These are phyloP conservation scores for Alentia gelatinosa DNA, from an alignment of 2,888 invertebrate genomes.

Conservation along the genomic window DNA sequence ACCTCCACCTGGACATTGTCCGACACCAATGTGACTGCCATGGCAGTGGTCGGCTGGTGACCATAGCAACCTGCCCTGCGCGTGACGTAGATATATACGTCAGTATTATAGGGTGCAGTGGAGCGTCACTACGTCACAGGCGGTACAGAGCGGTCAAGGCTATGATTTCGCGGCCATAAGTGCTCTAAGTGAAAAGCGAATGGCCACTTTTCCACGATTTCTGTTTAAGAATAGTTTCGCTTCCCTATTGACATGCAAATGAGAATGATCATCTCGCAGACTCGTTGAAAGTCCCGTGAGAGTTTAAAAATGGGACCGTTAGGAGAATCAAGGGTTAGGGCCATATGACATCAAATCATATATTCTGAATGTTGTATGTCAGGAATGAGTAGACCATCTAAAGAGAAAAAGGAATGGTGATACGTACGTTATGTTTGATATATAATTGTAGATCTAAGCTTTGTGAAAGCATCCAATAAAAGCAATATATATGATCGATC, in stretches of 20 bases:
- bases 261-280: not conserved
- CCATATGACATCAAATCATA: too few relatives aligned
- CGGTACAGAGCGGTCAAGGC: not conserved
- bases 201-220: not conserved
- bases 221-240: not conserved
- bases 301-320: too few relatives aligned
- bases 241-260: not conserved
- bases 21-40: not conserved
- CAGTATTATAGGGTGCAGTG: not conserved
- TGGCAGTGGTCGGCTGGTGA: not conserved
- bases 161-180: not conserved
- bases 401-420: too few relatives aligned
- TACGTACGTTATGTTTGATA: too few relatives aligned
- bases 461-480: too few relatives aligned
- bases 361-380: too few relatives aligned
- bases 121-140: not conserved
- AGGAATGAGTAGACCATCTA: too few relatives aligned
- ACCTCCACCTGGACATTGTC: not conserved
- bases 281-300: not conserved
- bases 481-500: too few relatives aligned
- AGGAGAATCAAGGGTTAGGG: too few relatives aligned
- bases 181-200: not conserved
- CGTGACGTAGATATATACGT: not conserved
- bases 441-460: too few relatives aligned
- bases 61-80: not conserved